Conservation (phyloP, 2,888 invertebrate species). For the Agrotis exclamationis region DNA sequence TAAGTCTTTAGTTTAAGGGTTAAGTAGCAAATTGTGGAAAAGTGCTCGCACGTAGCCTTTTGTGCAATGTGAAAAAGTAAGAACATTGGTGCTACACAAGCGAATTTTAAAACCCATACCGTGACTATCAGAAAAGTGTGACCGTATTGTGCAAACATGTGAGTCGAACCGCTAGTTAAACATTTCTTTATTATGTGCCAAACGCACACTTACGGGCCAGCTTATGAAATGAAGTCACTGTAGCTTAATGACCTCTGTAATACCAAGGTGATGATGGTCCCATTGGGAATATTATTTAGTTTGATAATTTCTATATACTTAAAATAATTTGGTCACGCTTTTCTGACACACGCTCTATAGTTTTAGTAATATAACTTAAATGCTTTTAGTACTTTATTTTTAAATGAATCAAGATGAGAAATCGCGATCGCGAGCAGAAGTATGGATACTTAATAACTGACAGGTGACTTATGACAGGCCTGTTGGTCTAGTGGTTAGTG, state of each 20-base stretch:
- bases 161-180: no score
- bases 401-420: background rate
- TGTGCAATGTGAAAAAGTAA: background rate
- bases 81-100: background rate
- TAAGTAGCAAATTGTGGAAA: slow-evolving; percentile 13
- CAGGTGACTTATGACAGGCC: no score
- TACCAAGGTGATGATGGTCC: background rate
- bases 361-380: slow-evolving; percentile 12
- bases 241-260: no score
- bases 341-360: background rate
- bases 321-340: background rate
- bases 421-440: no score
- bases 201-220: no score
- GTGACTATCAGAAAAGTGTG: background rate
- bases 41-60: slow-evolving; percentile 25
- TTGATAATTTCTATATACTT: background rate
- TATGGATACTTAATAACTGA: no score
- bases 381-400: slow-evolving; percentile 16
- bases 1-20: slow-evolving; percentile 35
- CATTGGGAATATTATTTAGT: background rate
- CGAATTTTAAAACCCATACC: background rate
- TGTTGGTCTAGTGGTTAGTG: no score
- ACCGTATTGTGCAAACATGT: background rate
- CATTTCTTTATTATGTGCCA: no score
- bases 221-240: no score